Evolutionary conservation across 2,888 invertebrate species (phyloP).

Genomic region (Podotricha telesiphe): DNA sequence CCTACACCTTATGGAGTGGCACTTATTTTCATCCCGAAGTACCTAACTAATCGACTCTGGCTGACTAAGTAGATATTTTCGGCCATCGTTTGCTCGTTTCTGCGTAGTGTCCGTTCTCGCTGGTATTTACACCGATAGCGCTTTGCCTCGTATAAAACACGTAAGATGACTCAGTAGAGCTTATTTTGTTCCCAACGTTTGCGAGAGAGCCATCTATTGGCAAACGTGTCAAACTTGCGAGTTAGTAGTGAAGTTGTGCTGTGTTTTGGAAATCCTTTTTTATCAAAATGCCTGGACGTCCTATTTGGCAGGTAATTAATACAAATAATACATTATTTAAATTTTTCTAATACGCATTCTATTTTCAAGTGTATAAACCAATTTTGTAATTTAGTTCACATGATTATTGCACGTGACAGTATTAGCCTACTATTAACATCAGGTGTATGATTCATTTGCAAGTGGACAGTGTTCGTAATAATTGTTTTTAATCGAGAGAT

Average conservation of each 20-base stretch:
- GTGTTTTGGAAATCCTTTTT: constrained; percentile 56
- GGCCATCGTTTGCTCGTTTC: constrained; percentile 68
- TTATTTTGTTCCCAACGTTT: constrained; percentile 80
- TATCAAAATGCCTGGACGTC: constrained; percentile 88
- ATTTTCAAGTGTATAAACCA: no score
- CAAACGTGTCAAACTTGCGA: constrained; percentile 61
- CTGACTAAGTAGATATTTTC: constrained; percentile 76
- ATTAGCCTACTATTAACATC: constrained; percentile 60
- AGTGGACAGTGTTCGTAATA: background rate
- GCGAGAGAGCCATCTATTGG: constrained; percentile 82
- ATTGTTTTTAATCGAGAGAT: background rate
- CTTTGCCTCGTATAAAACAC: constrained; percentile 79
- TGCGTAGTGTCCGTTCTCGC: constrained; percentile 77
- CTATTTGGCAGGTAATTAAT: constrained; percentile 87
- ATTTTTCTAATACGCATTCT: background rate
- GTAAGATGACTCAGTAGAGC: constrained; percentile 75
- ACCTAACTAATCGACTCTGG: constrained; percentile 57
- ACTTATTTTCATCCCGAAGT: constrained; percentile 53
- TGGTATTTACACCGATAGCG: constrained; percentile 70
- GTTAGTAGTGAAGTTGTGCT: constrained; percentile 62
- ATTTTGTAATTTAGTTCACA: constrained; percentile 16
- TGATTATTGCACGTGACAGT: constrained; percentile 55
- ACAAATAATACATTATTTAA: background rate
- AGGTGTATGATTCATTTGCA: constrained; percentile 31
- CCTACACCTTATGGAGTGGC: constrained; percentile 17